A percentile compares a stretch with the other conserved stretches of the same genome.
Evolutionary conservation across 2,113 vertebrate genomes (phyloP).

Genomic region (Arizona elegans): DNA sequence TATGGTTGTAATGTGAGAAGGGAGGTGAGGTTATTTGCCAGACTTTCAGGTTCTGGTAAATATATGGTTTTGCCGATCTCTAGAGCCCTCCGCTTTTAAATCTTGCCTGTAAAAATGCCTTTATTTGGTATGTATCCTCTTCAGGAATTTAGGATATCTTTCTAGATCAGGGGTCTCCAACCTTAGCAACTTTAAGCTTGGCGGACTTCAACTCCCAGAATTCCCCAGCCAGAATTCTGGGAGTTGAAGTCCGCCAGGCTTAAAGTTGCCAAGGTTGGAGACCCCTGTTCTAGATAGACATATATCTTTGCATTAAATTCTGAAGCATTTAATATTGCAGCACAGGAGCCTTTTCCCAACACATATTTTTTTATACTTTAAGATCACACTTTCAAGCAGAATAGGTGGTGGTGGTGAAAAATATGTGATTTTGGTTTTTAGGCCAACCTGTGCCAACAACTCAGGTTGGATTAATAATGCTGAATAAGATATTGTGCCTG

Average conservation of each 20-base stretch:
- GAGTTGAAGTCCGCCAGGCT: too few species aligned
- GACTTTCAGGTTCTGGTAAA: background rate
- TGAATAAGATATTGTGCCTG: background rate
- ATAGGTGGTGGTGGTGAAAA: background rate
- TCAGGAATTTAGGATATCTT: background rate
- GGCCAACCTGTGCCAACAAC: background rate
- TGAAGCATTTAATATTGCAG: background rate
- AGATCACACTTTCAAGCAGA: background rate
- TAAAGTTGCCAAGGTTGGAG: too few species aligned
- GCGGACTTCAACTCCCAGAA: too few species aligned
- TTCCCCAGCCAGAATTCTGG: too few species aligned
- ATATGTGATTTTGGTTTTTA: background rate
- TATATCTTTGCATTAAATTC: background rate
- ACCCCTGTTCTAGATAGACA: background rate
- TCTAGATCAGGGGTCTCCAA: too few species aligned
- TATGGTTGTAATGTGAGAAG: background rate
- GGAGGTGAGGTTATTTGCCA: background rate
- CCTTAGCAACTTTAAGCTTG: too few species aligned
- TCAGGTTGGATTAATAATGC: background rate
- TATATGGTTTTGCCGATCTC: background rate
- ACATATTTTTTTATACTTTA: background rate
- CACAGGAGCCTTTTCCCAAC: background rate
- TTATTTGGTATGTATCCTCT: background rate
- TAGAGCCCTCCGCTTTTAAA: background rate
- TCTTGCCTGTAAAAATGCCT: background rate